Conservation (phyloP, 2,888 invertebrate genomes). For the Rugalucina vietnamica region DNA sequence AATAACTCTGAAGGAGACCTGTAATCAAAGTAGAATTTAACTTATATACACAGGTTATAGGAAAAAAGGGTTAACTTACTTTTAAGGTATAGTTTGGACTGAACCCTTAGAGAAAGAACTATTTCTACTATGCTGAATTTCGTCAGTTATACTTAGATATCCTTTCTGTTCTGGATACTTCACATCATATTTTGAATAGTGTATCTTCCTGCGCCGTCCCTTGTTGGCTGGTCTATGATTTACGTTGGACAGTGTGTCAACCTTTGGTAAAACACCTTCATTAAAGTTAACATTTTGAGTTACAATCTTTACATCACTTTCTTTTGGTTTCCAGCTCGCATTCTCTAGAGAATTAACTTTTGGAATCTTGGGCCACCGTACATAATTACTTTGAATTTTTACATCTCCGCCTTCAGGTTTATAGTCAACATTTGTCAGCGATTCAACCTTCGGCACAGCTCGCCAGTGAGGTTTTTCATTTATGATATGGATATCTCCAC, state of each 20-base stretch:
- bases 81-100: conserved; percentile 56
- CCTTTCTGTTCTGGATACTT: conserved; percentile 58
- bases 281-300: conserved; percentile 50
- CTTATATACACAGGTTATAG: conserved; percentile 28
- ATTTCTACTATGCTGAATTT: conserved; percentile 35
- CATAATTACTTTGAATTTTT: conserved; percentile 42
- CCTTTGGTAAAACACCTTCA: conserved; percentile 60
- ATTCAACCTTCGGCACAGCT: conserved; percentile 68
- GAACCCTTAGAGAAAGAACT: conserved; percentile 51
- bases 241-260: conserved; percentile 70
- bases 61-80: conserved; percentile 49
- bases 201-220: conserved; percentile 45
- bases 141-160: conserved; percentile 58
- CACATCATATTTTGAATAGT: conserved; percentile 48
- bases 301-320: conserved; percentile 44
- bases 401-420: conserved; percentile 59
- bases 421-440: conserved; percentile 71
- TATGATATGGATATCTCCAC: conserved; percentile 63
- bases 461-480: conserved; percentile 57
- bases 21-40: too few species aligned
- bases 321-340: conserved; percentile 89
- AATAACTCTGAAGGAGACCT: too few species aligned
- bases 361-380: conserved; percentile 58
- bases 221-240: conserved; percentile 63
- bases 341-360: conserved; percentile 85